These are phyloP conservation scores for Geotrupes spiniger DNA, from an alignment of 2,888 invertebrate species.

Conservation along the genomic window DNA sequence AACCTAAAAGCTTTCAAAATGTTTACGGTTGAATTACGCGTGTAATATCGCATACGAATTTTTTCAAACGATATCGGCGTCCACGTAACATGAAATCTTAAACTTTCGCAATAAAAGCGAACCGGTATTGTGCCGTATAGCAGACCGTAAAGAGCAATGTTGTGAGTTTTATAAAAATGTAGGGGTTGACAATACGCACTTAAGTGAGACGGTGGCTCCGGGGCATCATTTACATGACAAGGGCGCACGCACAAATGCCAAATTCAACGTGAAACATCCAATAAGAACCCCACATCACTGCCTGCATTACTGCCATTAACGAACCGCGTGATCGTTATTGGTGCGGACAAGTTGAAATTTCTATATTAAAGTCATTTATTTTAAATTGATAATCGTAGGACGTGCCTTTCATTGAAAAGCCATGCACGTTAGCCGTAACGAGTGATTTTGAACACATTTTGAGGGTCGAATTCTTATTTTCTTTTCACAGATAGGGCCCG, in stretches of 20 bases:
- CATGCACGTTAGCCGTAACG: no score
- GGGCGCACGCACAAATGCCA: slow-evolving; percentile 43
- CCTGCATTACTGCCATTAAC: slow-evolving; percentile 36
- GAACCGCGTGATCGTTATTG: slow-evolving; percentile 32
- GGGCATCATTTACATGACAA: slow-evolving; percentile 61
- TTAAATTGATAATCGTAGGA: slow-evolving; percentile 10
- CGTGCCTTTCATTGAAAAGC: no score
- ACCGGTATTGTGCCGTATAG: slow-evolving; percentile 17
- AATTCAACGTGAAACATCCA: slow-evolving; percentile 46
- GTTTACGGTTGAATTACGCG: no score
- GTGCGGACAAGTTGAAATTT: slow-evolving; percentile 28
- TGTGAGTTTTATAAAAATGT: slow-evolving; percentile 19
- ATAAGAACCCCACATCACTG: slow-evolving; percentile 33
- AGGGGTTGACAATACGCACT: slow-evolving; percentile 34
- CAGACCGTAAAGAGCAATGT: slow-evolving; percentile 18
- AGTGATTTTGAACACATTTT: no score
- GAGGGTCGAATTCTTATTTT: no score
- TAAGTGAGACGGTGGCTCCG: slow-evolving; percentile 44
- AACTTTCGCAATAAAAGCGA: slow-evolving; percentile 21
- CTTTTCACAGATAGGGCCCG: no score
- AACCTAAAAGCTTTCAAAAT: no score
- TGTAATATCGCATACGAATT: no score
- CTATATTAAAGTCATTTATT: slow-evolving; percentile 23
- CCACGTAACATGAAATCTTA: slow-evolving; percentile 17
- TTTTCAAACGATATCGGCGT: no score